phyloP scores from a whole-genome alignment of 2,113 vertebrate genomes.

The Baryphthengus martii region DNA sequence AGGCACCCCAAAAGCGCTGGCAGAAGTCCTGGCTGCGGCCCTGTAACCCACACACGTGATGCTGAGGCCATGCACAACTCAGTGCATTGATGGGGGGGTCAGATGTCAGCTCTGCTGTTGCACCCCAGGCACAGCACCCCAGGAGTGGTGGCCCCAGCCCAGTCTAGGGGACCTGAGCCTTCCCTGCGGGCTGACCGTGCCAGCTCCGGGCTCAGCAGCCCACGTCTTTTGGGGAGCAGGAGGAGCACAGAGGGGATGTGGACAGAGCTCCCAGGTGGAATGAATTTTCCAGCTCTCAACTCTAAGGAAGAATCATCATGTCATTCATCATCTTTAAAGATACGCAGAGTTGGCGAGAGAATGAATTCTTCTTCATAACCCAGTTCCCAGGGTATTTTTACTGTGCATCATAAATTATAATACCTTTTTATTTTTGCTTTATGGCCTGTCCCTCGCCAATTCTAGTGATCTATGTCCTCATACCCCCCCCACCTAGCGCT shows the following conservation, averaged over 20 bases:
- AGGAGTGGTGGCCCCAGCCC: not conserved
- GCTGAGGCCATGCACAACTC: not conserved
- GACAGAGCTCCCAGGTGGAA: not conserved
- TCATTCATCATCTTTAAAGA: constrained; percentile 38
- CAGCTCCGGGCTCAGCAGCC: not conserved
- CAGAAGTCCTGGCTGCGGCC: not conserved
- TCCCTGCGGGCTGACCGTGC: not conserved
- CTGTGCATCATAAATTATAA: constrained; percentile 67
- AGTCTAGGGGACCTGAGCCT: fast-evolving
- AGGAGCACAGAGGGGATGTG: fast-evolving
- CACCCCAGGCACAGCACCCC: not conserved
- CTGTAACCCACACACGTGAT: fast-evolving
- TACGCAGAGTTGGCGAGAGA: not conserved
- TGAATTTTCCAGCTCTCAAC: not conserved
- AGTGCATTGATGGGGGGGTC: fast-evolving
- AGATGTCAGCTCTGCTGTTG: not conserved
- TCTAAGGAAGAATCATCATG: not conserved
- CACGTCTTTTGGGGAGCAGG: not conserved
- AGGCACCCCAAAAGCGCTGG: not conserved
- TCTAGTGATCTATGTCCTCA: constrained; percentile 60
- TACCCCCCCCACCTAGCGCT: not conserved
- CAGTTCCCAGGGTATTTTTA: constrained; percentile 50
- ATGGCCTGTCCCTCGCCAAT: constrained; percentile 63
- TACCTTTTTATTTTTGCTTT: constrained; percentile 70
- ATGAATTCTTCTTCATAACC: constrained; percentile 42